phyloP scores from a whole-genome alignment of 2,888 invertebrate genomes.

The Aphodius sticticus region DNA sequence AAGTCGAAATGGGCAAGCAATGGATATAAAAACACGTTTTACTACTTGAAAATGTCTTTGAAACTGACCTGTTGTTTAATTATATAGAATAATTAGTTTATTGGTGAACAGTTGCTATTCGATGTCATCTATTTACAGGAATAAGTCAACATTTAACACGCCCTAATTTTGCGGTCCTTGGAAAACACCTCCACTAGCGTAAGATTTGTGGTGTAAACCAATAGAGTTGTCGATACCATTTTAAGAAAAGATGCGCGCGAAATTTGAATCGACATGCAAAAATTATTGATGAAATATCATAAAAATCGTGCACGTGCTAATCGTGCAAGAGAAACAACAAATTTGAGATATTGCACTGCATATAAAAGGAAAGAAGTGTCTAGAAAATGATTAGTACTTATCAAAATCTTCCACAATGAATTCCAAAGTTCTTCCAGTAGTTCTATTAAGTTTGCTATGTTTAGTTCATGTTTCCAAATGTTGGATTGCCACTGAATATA shows the following conservation, averaged over 20 bases:
- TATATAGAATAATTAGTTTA: not conserved
- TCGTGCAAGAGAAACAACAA: not conserved
- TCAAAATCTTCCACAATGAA: not conserved
- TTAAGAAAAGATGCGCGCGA: not conserved
- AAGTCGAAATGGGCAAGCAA: not conserved
- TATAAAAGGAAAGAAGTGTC: not conserved
- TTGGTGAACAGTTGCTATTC: not conserved
- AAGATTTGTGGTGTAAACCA: not conserved
- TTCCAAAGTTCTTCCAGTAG: not conserved
- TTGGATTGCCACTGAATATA: not conserved
- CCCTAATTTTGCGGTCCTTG: not conserved
- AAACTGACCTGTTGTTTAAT: not conserved
- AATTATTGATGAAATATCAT: not conserved
- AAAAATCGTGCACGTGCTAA: not conserved
- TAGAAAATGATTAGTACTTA: not conserved
- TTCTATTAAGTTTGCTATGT: not conserved
- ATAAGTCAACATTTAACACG: not conserved
- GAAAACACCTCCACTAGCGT: not conserved
- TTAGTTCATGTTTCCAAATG: not conserved
- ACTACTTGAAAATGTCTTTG: not conserved
- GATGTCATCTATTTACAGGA: too few species aligned
- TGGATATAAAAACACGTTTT: too few species aligned
- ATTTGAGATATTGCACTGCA: not conserved
- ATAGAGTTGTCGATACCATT: not conserved
- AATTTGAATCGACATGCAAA: not conserved